Percentiles rank a stretch among this genome's conserved stretches.
Conservation (phyloP, 53 echinoderm and acorn worm species). For the Echinarachnius parma region DNA sequence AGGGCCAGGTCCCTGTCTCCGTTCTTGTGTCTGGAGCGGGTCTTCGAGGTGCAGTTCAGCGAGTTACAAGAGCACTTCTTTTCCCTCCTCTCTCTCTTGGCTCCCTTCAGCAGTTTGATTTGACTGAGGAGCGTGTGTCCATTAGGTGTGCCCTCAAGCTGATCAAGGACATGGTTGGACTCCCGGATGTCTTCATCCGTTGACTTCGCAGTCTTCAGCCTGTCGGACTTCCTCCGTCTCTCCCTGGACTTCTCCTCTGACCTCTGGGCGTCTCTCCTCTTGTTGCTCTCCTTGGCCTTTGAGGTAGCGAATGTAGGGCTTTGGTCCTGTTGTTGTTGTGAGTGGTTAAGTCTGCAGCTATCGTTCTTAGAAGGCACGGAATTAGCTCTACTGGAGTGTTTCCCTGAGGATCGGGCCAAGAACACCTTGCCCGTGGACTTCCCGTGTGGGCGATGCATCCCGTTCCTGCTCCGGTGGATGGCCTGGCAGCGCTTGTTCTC, state of each 20-base stretch:
- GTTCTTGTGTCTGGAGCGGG: slow-evolving; percentile 18
- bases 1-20: slow-evolving; percentile 25
- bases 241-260: slow-evolving; percentile 46
- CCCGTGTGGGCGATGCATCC: background rate
- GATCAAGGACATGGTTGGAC: slow-evolving; percentile 14
- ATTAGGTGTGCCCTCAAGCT: slow-evolving; percentile 16
- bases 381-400: slow-evolving; percentile 18
- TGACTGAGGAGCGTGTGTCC: slow-evolving; percentile 38
- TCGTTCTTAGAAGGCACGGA: slow-evolving; percentile 43
- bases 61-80: slow-evolving; percentile 43
- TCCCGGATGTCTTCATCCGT: slow-evolving; percentile 6
- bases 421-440: background rate
- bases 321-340: slow-evolving; percentile 48
- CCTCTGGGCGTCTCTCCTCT: slow-evolving; percentile 25
- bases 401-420: slow-evolving; percentile 45
- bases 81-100: slow-evolving; percentile 40
- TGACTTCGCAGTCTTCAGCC: background rate
- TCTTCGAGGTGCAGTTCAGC: slow-evolving; percentile 23
- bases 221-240: slow-evolving; percentile 27
- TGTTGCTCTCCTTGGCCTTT: slow-evolving; percentile 28
- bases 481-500: slow-evolving; percentile 49
- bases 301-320: slow-evolving; percentile 60
- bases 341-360: slow-evolving; percentile 26
- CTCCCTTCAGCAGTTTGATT: slow-evolving; percentile 46
- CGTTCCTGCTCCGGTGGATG: slow-evolving; percentile 16